Base-by-base conservation (phyloP, 2,888 invertebrate genomes). In the Eueremaeus valkanovi region DNA sequence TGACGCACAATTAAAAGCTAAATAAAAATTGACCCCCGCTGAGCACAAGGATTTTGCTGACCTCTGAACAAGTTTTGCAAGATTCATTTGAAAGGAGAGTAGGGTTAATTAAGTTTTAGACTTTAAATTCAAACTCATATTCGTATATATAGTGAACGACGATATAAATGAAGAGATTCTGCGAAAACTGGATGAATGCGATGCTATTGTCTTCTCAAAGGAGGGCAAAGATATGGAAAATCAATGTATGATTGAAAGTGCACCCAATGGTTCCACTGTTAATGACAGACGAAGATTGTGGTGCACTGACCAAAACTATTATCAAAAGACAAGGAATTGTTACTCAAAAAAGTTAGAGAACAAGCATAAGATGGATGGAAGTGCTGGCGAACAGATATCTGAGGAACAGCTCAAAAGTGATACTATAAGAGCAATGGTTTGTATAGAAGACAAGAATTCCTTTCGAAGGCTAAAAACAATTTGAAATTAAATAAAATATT, bases 161-260 rank as follows among this genome's bases (percentile, higher is more conserved):
- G 68, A 68, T 42, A 68, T 68, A 18, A 36, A 18, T 40, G 24
- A 40, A 16, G 68, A 68, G 24, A 68, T 36, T 3, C 33, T 68
- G 1, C 11, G 40, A 42, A 68, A 68, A 68, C 40, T 68, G 36
- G 68, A 68, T 42, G 68, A 68, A 68, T 68, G 68, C 42, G 68
- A 68, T 68, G 40, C 68, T n/a, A 68, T 68, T 27, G 68, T 68
- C 36, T 68, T 68, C 27, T 68, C 68, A 13, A 68, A 68, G 42
- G 68, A 68, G 21, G 68, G 68, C 6, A 68, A 68, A 36, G 40
- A 40, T 24, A 68, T 68, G 68, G 68, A 68, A 18, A 68, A 68
- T 24, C 21, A 42, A 24, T 68, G 68, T 68, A 68, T 68, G 68
- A 36, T 68, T 21, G 68, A 68, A 40, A 40, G 40, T 36, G 36